phyloP scores from a whole-genome alignment of 1,140 invertebrate species.

The Harlomillsia oculata region DNA sequence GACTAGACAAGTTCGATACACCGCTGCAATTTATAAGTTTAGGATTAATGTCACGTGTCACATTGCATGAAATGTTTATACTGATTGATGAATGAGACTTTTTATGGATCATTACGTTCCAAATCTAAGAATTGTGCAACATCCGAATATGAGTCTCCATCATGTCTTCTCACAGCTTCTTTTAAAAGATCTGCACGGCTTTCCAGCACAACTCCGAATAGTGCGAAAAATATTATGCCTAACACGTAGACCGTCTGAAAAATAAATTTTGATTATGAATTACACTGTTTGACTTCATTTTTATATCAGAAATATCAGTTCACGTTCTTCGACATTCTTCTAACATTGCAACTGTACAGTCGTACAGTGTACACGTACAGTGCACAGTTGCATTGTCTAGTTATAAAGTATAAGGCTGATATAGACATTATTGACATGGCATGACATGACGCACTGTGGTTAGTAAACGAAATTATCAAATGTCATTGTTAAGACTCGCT shows the following conservation, averaged over 20 bases:
- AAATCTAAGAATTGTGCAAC: conserved; percentile 3
- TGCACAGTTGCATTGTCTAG: not conserved
- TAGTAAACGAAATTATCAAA: too few relatives aligned
- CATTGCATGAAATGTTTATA: not conserved
- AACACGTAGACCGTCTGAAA: conserved; percentile 9
- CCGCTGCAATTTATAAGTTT: not conserved
- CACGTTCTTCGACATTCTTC: not conserved
- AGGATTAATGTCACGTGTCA: not conserved
- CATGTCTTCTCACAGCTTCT: not conserved
- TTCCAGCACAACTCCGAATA: conserved; percentile 5
- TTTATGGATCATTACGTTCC: conserved; percentile 1
- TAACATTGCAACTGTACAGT: not conserved
- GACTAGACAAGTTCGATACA: conserved; percentile 2
- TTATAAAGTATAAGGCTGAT: not conserved
- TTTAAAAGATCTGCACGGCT: not conserved
- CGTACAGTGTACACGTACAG: not conserved
- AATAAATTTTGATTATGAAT: not conserved
- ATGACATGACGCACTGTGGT: too few relatives aligned
- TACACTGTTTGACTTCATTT: not conserved
- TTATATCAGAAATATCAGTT: not conserved
- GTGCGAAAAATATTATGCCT: conserved; percentile 3
- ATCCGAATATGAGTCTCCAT: not conserved
- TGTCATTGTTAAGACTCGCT: too few relatives aligned
- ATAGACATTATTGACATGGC: too few relatives aligned
- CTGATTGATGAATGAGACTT: not conserved